Evolutionary conservation across 1,140 invertebrate species (phyloP).

Genomic region (Orchesella cincta): DNA sequence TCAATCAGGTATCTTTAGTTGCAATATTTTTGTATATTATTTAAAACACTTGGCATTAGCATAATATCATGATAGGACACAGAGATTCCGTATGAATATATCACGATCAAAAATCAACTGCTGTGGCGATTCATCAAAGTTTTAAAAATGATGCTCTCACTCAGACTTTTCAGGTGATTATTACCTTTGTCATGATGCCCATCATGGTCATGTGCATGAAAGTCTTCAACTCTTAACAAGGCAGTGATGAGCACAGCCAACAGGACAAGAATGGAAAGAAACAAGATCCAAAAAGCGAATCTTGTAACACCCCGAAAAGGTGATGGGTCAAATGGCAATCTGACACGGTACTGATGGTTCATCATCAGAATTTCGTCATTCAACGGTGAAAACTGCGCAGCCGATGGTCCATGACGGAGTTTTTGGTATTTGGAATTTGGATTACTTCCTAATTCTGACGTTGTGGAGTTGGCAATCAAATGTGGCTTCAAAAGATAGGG

Average conservation of each 20-base stretch:
- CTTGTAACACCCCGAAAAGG: constrained; percentile 3
- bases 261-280: not conserved
- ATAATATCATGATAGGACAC: no score
- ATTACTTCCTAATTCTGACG: not conserved
- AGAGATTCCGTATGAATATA: no score
- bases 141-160: not conserved
- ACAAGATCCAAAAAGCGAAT: constrained; percentile 22
- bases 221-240: not conserved
- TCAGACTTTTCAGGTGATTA: not conserved
- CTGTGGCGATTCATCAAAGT: not conserved
- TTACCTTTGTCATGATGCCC: not conserved
- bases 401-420: not conserved
- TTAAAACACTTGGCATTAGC: no score
- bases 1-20: no score
- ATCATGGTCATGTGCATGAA: not conserved
- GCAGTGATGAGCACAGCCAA: not conserved
- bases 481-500: constrained; percentile 14
- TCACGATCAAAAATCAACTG: no score
- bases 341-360: constrained; percentile 20
- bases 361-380: not conserved
- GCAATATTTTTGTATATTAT: no score
- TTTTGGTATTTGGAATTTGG: constrained; percentile 13
- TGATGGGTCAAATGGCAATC: not conserved
- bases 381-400: constrained; percentile 4
- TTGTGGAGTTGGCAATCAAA: not conserved